phyloP scores from a whole-genome alignment of 2,888 invertebrate genomes.

The Myopa testacea region DNA sequence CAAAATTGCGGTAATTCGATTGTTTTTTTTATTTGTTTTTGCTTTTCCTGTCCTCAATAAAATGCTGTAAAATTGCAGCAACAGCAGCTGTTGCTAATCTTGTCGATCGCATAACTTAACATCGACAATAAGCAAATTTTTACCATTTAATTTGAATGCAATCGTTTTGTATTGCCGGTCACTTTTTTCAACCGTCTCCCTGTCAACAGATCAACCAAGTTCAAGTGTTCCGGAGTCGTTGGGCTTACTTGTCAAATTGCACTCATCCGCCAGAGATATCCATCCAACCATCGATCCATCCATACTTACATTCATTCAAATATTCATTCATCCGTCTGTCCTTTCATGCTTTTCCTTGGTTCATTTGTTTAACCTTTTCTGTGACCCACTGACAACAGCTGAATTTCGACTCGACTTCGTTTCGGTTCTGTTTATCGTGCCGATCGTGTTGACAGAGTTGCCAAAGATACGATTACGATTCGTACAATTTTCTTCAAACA shows the following conservation, averaged over 20 bases:
- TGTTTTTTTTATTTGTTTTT: slow-evolving; percentile 11
- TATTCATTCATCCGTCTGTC: too few relatives aligned
- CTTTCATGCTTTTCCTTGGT: too few relatives aligned
- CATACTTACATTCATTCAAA: too few relatives aligned
- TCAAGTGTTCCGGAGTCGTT: not conserved
- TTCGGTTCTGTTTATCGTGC: not conserved
- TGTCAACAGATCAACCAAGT: not conserved
- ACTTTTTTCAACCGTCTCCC: not conserved
- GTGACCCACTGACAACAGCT: slow-evolving; percentile 1
- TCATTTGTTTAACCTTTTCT: too few relatives aligned
- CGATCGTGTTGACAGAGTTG: slow-evolving; percentile 51
- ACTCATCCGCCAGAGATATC: slow-evolving; percentile 1
- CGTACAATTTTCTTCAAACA: slow-evolving; percentile 38
- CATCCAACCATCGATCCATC: not conserved
- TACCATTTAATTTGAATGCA: slow-evolving; percentile 19
- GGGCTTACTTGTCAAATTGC: slow-evolving; percentile 17
- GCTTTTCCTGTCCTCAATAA: slow-evolving; percentile 15
- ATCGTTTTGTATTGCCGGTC: not conserved
- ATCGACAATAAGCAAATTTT: slow-evolving; percentile 31
- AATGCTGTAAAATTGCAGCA: slow-evolving; percentile 40
- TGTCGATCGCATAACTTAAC: slow-evolving; percentile 16
- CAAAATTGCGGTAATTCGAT: slow-evolving; percentile 37
- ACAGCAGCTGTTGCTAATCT: slow-evolving; percentile 16
- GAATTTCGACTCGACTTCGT: not conserved
- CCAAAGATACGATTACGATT: slow-evolving; percentile 43